A percentile compares a stretch with the other conserved stretches of the same genome.
These are phyloP conservation scores for Labia minor DNA, from an alignment of 2,888 invertebrate species.

Conservation along the genomic window DNA sequence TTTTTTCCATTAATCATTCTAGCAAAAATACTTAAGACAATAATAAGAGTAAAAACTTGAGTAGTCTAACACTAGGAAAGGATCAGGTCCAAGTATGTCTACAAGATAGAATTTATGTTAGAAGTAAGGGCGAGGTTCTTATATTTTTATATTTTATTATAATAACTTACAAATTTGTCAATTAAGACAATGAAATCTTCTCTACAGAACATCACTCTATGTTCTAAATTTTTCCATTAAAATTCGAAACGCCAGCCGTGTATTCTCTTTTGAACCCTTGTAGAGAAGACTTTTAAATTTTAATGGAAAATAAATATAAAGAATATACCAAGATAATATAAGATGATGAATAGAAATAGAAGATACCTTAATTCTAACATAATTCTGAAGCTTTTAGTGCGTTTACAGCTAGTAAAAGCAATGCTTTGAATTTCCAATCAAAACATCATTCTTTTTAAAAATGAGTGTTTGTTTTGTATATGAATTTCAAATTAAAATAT, in stretches of 20 bases:
- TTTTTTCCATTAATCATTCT: background rate
- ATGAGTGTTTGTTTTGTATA: background rate
- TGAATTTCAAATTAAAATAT: background rate
- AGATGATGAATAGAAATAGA: conserved; percentile 1
- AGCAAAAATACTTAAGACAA: conserved; percentile 7
- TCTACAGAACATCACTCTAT: background rate
- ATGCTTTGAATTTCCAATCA: conserved; percentile 1
- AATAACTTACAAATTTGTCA: conserved; percentile 2
- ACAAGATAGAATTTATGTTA: conserved; percentile 13
- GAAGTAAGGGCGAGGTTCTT: conserved; percentile 13
- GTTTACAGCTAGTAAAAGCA: conserved; percentile 13
- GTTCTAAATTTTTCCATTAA: background rate
- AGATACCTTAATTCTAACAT: conserved; percentile 7
- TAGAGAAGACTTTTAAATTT: conserved; percentile 13
- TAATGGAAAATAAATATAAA: background rate
- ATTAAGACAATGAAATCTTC: background rate
- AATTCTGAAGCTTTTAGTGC: conserved; percentile 13
- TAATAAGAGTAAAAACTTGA: background rate
- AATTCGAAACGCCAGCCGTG: background rate
- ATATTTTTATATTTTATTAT: conserved; percentile 13
- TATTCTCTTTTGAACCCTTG: background rate
- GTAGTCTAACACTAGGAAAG: background rate
- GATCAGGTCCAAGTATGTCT: conserved; percentile 13
- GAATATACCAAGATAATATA: conserved; percentile 8
- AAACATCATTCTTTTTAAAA: background rate